Evolutionary conservation across 64 coral and sea anemone species (phyloP).

Genomic region (Stylophora pistillata): DNA sequence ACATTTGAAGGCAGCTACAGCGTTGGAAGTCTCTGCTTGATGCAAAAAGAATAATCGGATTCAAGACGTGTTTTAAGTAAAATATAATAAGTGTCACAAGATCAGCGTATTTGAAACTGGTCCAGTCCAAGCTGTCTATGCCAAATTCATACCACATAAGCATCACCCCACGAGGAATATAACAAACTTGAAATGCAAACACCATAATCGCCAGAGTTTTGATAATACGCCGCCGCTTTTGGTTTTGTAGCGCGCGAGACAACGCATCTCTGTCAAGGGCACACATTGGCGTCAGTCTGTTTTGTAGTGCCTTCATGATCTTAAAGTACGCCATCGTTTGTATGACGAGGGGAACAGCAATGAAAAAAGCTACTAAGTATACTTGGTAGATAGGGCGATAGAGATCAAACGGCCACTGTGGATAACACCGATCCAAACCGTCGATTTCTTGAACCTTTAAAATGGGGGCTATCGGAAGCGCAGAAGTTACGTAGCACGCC

Average conservation of each 20-base stretch:
- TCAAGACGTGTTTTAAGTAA: slow-evolving; percentile 90
- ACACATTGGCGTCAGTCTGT: slow-evolving; percentile 8
- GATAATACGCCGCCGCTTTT: slow-evolving; percentile 57
- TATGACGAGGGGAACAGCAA: slow-evolving; percentile 33
- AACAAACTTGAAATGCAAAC: slow-evolving; percentile 80
- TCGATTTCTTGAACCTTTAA: background rate
- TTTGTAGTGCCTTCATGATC: slow-evolving; percentile 36
- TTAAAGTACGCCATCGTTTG: slow-evolving; percentile 38
- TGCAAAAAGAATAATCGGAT: slow-evolving; percentile 82
- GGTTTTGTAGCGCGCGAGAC: slow-evolving; percentile 16
- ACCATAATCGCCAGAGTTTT: slow-evolving; percentile 77
- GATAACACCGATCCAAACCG: slow-evolving; percentile 2
- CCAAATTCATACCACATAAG: slow-evolving; percentile 62
- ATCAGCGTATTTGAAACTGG: slow-evolving; percentile 30
- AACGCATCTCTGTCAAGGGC: background rate
- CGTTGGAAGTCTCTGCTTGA: slow-evolving; percentile 78
- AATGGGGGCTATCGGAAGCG: slow-evolving; percentile 44
- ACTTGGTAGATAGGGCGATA: slow-evolving; percentile 55
- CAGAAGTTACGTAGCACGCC: slow-evolving; percentile 57
- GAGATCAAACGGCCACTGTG: slow-evolving; percentile 16
- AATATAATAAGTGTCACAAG: slow-evolving; percentile 61
- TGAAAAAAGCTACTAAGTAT: slow-evolving; percentile 50
- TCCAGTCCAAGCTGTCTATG: background rate
- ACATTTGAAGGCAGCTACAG: slow-evolving; percentile 12
- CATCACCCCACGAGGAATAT: slow-evolving; percentile 77